A percentile compares a stretch with the other conserved stretches of the same genome.
phyloP scores from a whole-genome alignment of 2,113 vertebrate genomes.

The Thalassarche chlororhynchos region DNA sequence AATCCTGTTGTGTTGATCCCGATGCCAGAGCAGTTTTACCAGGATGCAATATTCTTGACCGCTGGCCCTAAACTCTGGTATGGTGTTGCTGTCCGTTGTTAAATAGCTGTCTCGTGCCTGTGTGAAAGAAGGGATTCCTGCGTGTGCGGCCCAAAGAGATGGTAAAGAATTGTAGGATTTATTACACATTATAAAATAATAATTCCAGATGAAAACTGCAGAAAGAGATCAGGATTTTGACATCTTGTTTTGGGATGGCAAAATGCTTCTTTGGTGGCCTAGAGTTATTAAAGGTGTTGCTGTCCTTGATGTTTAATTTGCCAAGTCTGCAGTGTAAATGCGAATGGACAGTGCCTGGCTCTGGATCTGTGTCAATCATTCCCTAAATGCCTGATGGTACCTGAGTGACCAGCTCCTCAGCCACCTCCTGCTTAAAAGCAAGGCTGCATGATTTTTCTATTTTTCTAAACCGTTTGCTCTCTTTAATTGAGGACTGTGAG shows the following conservation, averaged over 20 bases:
- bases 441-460: neutral
- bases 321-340: neutral
- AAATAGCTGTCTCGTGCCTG: neutral
- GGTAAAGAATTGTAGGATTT: neutral
- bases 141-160: neutral
- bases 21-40: neutral
- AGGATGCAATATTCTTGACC: neutral
- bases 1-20: neutral
- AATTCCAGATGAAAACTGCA: neutral
- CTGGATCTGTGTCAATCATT: neutral
- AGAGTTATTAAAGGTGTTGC: neutral
- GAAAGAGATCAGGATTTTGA: neutral
- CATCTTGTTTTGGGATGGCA: neutral
- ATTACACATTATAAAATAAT: neutral
- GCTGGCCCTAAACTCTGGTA: neutral
- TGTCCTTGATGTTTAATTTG: neutral
- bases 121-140: neutral
- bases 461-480: constrained; percentile 14
- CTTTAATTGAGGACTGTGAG: constrained; percentile 43
- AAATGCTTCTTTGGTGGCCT: neutral
- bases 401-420: neutral
- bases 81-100: neutral
- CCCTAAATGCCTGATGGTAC: neutral
- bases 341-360: neutral
- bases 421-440: neutral